Conservation (phyloP, 2,113 vertebrate species). For the Regulus satrapa region DNA sequence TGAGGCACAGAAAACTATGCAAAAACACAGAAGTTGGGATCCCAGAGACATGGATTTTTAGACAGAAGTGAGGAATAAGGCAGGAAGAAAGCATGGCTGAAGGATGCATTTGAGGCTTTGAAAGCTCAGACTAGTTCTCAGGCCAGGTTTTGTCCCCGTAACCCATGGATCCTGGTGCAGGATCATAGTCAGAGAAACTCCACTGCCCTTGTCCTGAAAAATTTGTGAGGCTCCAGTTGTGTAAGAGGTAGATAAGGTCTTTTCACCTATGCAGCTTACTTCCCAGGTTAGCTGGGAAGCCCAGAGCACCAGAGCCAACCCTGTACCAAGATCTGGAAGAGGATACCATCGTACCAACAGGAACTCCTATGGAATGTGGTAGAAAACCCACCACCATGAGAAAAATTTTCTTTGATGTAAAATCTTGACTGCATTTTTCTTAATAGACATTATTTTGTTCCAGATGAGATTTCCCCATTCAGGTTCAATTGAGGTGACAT, state of each 20-base stretch:
- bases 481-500: not conserved
- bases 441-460: not conserved
- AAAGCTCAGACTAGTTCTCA: not conserved
- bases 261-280: not conserved
- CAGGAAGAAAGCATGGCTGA: not conserved
- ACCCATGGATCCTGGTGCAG: accelerated
- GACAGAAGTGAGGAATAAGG: not conserved
- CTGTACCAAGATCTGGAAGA: not conserved
- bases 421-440: not conserved
- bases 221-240: not conserved
- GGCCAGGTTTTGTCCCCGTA: not conserved
- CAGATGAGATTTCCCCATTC: not conserved
- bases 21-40: not conserved
- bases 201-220: not conserved
- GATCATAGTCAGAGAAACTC: not conserved
- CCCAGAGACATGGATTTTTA: accelerated
- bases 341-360: not conserved
- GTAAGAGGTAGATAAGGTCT: not conserved
- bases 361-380: not conserved
- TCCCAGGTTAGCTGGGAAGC: not conserved
- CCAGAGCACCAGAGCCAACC: not conserved
- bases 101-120: not conserved
- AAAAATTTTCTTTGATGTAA: not conserved
- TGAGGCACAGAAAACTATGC: not conserved
- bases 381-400: not conserved